These are phyloP conservation scores for Protodeltote pygarga DNA, from an alignment of 2,888 invertebrate species.

Conservation along the genomic window DNA sequence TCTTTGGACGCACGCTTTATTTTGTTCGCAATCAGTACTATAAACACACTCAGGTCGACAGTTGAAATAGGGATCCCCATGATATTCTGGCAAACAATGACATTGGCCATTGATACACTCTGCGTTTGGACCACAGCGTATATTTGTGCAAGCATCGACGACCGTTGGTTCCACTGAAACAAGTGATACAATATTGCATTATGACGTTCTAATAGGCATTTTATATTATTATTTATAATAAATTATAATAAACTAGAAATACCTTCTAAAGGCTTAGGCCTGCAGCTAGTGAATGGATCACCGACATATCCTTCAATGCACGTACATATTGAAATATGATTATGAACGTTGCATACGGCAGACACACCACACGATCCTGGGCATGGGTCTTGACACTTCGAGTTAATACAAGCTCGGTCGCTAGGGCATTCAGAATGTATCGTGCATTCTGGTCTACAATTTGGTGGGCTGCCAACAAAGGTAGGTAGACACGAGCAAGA, in stretches of 20 bases:
- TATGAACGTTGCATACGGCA: constrained; percentile 88
- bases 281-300: constrained; percentile 90
- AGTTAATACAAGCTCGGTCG: constrained; percentile 91
- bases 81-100: constrained; percentile 90
- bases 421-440: constrained; percentile 92
- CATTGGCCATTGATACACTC: constrained; percentile 90
- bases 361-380: constrained; percentile 91
- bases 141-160: constrained; percentile 89
- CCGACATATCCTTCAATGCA: constrained; percentile 91
- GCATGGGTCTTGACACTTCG: constrained; percentile 92
- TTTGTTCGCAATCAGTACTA: constrained; percentile 90
- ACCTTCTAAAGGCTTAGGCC: constrained; percentile 84
- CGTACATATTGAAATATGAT: constrained; percentile 92
- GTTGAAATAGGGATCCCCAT: constrained; percentile 91
- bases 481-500: constrained; percentile 89
- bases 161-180: constrained; percentile 71
- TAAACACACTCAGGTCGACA: constrained; percentile 93
- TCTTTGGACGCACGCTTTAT: constrained; percentile 90
- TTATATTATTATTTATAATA: no score
- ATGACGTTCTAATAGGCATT: no score
- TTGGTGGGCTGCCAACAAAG: constrained; percentile 90
- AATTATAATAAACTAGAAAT: no score
- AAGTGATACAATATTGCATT: constrained; percentile 4
- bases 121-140: constrained; percentile 90
- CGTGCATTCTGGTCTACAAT: constrained; percentile 90